Percentiles rank a stretch among this genome's conserved stretches.
phyloP scores from a whole-genome alignment of 2,113 vertebrate species.

The Butorides virescens region DNA sequence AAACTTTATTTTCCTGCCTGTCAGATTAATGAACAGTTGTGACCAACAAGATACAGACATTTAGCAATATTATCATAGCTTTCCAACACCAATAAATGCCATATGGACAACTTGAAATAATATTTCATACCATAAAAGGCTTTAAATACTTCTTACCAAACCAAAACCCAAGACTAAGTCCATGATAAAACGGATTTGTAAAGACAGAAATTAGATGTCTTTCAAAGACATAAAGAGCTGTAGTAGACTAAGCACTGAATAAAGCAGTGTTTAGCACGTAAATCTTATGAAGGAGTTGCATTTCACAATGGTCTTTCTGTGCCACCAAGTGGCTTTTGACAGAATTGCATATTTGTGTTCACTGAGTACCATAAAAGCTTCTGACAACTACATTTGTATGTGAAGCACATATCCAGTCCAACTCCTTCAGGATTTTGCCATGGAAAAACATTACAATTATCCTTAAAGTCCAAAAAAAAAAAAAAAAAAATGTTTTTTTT shows the following conservation, averaged over 20 bases:
- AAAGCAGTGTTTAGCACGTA: background rate
- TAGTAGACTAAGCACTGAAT: background rate
- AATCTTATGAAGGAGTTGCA: fast-evolving
- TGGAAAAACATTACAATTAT: background rate
- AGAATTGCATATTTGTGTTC: background rate
- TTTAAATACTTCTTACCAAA: background rate
- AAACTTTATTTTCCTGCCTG: background rate
- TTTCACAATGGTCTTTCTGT: background rate
- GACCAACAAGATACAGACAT: background rate
- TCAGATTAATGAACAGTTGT: background rate
- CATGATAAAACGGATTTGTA: background rate
- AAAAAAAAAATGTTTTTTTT: no score
- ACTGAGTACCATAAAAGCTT: background rate
- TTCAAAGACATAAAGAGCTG: background rate
- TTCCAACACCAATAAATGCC: background rate
- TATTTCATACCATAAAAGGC: background rate
- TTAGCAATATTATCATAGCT: background rate
- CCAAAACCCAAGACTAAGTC: background rate
- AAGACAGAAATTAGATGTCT: background rate
- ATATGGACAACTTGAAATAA: background rate
- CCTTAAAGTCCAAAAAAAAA: background rate
- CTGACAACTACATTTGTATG: background rate
- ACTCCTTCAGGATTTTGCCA: background rate
- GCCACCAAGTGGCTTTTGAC: conserved; percentile 23
- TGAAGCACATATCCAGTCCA: background rate